A percentile compares a stretch with the other conserved stretches of the same genome.
phyloP scores from a whole-genome alignment of 2,888 invertebrate species.

The Cataglyphis cursor region DNA sequence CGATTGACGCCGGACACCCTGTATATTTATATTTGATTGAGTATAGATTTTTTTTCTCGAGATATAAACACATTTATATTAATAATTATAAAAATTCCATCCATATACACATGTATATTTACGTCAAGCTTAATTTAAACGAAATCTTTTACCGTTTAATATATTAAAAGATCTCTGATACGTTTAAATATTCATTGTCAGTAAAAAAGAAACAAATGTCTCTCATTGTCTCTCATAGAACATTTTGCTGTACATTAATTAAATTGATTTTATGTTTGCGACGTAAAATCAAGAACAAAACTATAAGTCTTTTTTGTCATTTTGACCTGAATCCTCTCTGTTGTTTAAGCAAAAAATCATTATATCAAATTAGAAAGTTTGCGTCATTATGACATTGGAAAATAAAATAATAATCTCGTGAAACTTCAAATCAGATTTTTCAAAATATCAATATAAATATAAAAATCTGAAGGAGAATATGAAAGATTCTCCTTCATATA shows the following conservation, averaged over 20 bases:
- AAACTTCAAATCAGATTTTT: too few species aligned
- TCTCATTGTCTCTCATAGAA: not conserved
- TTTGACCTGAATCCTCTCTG: not conserved
- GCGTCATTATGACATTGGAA: not conserved
- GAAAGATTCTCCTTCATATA: too few species aligned
- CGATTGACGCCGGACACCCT: too few species aligned
- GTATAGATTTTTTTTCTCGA: not conserved
- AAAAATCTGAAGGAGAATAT: not conserved
- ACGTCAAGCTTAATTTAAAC: not conserved
- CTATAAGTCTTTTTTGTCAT: conserved; percentile 6
- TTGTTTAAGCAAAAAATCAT: not conserved
- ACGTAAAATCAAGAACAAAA: conserved; percentile 1
- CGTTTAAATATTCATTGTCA: conserved; percentile 25
- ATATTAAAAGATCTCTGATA: not conserved
- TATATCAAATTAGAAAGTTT: not conserved
- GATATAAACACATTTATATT: not conserved
- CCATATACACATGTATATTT: not conserved
- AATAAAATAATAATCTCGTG: not conserved
- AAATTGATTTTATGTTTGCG: not conserved
- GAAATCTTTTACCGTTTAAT: not conserved
- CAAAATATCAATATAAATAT: not conserved
- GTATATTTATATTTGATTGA: not conserved
- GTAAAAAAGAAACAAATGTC: not conserved
- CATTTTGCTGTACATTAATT: not conserved
- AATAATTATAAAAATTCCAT: not conserved